Evolutionary conservation across 2,113 vertebrate species (phyloP), one percentile per base, ranked within the genome.

Genomic region (Equus przewalskii): DNA sequence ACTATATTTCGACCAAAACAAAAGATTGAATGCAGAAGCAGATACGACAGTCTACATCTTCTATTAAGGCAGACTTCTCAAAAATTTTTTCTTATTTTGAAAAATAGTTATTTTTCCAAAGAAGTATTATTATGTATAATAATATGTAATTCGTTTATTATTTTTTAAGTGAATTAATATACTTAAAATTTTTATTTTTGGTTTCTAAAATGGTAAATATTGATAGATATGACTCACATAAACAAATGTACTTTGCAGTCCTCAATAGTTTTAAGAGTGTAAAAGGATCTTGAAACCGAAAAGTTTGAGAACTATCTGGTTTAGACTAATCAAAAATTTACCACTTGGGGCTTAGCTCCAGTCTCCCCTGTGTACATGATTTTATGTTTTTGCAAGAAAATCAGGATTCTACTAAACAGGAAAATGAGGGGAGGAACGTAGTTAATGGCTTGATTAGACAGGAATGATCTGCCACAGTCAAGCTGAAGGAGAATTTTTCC

Each of bases 291-390:
- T 30, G 14, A 89, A 92, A 51, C 9, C 7, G 30, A 24, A 76
- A 82, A 18, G n/a, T 70, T 81, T 79, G n/a, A 64, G 70, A 70
- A 62, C 26, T 8, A 86, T 36, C 49, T 73, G 13, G 11, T 93
- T 96, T 94, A 70, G 2, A 96, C 51, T 62, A 83, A 78, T 73
- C 64, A 94, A 81, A 75, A 78, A 75, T 79, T 94, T 80, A 86
- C 30, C 19, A 13, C 76, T 85, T 76, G 64, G 46, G 41, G 18
- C 26, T 84, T 85, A 30, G 51, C 30, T 51, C 73, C 56, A 24
- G 19, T 5, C 7, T 89, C 28, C 41, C 6, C 5, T 16, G 4
- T 69, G 16, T 46, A 60, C n/a, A 16, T 44, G 58, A 73, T 75
- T 92, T 84, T 73, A 62, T 85, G 33, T 22, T 73, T 21, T 82